phyloP scores from a whole-genome alignment of 2,888 invertebrate genomes.

The Notocelia uddmanniana region DNA sequence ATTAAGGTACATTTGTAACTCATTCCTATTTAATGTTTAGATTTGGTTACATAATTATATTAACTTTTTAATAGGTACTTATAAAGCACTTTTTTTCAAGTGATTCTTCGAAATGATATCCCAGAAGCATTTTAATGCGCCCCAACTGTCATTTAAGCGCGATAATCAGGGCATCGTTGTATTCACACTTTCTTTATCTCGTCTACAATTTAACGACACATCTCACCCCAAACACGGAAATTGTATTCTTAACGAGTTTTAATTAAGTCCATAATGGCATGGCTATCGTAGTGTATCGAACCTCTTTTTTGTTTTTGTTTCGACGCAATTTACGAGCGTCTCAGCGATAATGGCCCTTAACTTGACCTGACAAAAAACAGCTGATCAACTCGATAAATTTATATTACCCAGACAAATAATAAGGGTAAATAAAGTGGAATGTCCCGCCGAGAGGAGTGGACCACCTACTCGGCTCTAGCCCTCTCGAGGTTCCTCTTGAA shows the following conservation, averaged over 20 bases:
- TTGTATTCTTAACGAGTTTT: neutral
- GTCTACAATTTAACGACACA: conserved; percentile 37
- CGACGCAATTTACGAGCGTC: conserved; percentile 33
- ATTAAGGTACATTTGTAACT: neutral
- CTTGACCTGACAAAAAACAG: conserved; percentile 43
- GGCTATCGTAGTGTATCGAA: neutral
- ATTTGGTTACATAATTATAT: neutral
- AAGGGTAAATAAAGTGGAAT: conserved; percentile 40
- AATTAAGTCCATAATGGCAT: neutral
- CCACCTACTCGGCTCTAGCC: conserved; percentile 71
- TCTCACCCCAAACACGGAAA: neutral
- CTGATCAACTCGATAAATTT: conserved; percentile 42
- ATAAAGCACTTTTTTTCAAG: neutral
- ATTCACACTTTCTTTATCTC: conserved; percentile 43
- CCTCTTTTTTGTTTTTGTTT: conserved; percentile 7
- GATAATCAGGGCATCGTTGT: conserved; percentile 38
- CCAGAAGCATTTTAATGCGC: conserved; percentile 12
- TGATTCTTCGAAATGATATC: conserved; percentile 12
- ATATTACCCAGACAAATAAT: conserved; percentile 33
- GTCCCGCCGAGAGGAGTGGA: conserved; percentile 59
- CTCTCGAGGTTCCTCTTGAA: conserved; percentile 72
- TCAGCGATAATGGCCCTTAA: conserved; percentile 40
- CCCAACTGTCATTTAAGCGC: conserved; percentile 24
- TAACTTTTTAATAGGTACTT: conserved; percentile 1
- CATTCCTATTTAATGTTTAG: neutral